Evolutionary conservation across 2,113 vertebrate genomes (phyloP), one percentile per base, ranked within the genome.

Genomic region (Rhinoderma darwinii): DNA sequence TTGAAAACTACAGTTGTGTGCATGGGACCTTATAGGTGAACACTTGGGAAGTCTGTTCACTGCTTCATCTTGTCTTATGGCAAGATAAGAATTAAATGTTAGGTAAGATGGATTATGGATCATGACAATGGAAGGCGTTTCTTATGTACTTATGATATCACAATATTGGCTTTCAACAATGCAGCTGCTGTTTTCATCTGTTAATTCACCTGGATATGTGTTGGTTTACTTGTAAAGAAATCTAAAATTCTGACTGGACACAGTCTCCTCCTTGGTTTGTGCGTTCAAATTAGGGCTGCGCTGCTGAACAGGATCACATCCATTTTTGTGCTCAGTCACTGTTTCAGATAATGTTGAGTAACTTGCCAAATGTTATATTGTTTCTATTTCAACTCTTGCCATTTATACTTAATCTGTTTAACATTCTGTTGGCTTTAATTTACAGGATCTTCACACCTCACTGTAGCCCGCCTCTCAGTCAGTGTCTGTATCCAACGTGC

Each of bases 211-310:
- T 54, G 51, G 20, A 12, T 18, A 54, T 54, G 51, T 17, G 56
- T 2, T 25, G 56, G 56, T 18, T 25, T 25, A 25, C 56, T 59
- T 20, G 51, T 56, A 56, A 56, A 20, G 51, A 56, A 76, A 56
- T 78, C 17, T 80, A 80, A 61, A 61, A 81, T 63, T 63, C 37
- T 44, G 79, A 15, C 14, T 66, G 37, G 79, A 63, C 35, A 0
- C 10, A 25, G 39, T 32, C 17, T 22, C 76, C 30, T 37, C 37
- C 14, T 22, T 8, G 11, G 50, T 8, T 63, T 80, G 32, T 79
- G 47, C 15, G 18, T 8, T 77, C 15, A 51, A 5, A 17, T 50
- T 27, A 15, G 22, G 50, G 10, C 30, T 39, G 22, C 5, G 22
- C 27, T 44, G 56, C 37, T 44, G 25, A 37, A 41, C 37, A 81